A percentile compares a stretch with the other conserved stretches of the same genome.
Evolutionary conservation across 2,888 invertebrate genomes (phyloP).

Genomic region (Beris chalybata): DNA sequence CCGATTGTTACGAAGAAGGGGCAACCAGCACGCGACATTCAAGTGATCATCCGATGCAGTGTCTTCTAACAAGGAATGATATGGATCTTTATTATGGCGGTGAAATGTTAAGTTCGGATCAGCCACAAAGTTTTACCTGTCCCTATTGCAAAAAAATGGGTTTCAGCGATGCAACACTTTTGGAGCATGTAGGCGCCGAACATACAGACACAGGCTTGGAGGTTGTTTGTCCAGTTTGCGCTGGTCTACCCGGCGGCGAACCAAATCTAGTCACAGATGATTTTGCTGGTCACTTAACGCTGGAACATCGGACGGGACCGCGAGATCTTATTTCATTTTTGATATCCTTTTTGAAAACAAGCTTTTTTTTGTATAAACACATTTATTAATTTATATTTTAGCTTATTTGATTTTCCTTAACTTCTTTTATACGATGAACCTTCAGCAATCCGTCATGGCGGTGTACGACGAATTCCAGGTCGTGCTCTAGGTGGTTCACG

Average conservation of each 20-base stretch:
- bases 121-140: constrained; percentile 95
- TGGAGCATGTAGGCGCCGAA: constrained; percentile 88
- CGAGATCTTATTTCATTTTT: constrained; percentile 91
- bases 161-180: constrained; percentile 87
- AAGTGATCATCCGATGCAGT: constrained; percentile 98
- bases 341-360: constrained; percentile 65
- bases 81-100: constrained; percentile 97
- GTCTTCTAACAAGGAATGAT: constrained; percentile 94
- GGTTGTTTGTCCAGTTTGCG: constrained; percentile 98
- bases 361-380: background rate
- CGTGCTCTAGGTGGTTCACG: constrained; percentile 76
- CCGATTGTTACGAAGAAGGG: constrained; percentile 91
- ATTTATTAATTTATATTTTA: background rate
- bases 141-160: constrained; percentile 98
- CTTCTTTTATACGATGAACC: constrained; percentile 77
- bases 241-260: constrained; percentile 94
- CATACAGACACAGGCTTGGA: constrained; percentile 90
- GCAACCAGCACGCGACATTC: constrained; percentile 90
- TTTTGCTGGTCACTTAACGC: constrained; percentile 92
- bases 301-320: constrained; percentile 89
- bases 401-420: constrained; percentile 29
- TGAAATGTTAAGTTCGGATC: constrained; percentile 86
- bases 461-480: constrained; percentile 77
- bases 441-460: constrained; percentile 73
- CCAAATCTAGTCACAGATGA: constrained; percentile 98